Evolutionary conservation across 1,140 invertebrate species (phyloP), one percentile per base, ranked within the genome.

Genomic region (Drosophila setifemur): DNA sequence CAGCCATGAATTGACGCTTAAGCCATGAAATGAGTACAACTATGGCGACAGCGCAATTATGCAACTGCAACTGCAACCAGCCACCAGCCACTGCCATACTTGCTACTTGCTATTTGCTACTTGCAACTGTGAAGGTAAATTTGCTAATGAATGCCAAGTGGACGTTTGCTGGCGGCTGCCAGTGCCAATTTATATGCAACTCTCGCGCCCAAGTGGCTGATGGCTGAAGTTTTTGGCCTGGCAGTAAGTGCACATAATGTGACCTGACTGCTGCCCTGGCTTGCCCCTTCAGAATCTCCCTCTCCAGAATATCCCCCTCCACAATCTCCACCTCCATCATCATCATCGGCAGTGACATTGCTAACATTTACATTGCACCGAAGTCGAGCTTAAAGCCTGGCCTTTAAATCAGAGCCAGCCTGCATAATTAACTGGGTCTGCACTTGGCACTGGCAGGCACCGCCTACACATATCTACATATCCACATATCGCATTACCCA

Each of bases 391-490:
- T 85, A 42, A 83, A 85, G 79, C 40, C 44, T 35, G 63, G 33
- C 48, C 70, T 78, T 74, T 64, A 74, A 79, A 57, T 61, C 57
- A 53, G n/a, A n/a, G 74, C 81, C 43, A 16, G 69, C 71, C 57
- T 86, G 74, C 81, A 83, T 83, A 83, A 83, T 83, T 85, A 83
- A 86, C 79, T 64, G 50, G 53, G 78, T 49, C 54, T 71, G 70
- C 74, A 54, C 58, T 53, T 78, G 73, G 50, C 54, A 66, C 43
- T n/a, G n/a, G n/a, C 57, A 37, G 35, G 40, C 42, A 35, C 23
- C 49, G 11, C 19, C 11, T 43, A n/a, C 52, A 57, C 40, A 60
- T 31, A 31, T 16, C 26, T 14, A 21, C 37, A 39, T 54, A 26
- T 18, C 12, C 14, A 40, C 18, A 47, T 28, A 77, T 73, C 53